Conservation (phyloP, 2,113 vertebrate genomes). For the Empidonax alnorum region DNA sequence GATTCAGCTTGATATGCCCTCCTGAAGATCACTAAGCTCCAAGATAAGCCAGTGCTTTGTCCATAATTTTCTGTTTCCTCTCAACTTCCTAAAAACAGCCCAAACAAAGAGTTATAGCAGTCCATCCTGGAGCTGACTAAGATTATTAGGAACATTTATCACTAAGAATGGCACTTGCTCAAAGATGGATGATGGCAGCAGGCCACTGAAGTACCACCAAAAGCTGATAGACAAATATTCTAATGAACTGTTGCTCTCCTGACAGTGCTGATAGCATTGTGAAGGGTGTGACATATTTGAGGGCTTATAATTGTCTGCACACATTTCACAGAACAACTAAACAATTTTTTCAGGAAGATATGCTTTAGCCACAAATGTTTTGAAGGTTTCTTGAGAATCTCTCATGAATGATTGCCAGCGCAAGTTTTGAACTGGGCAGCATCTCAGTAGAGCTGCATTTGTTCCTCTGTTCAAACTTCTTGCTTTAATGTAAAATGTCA, state of each 20-base stretch:
- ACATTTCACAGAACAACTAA: slow-evolving; percentile 40
- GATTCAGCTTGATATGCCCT: not conserved
- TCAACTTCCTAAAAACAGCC: not conserved
- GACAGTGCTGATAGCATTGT: slow-evolving; percentile 47
- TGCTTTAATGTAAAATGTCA: slow-evolving; percentile 42
- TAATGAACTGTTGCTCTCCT: slow-evolving; percentile 45
- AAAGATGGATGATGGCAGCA: slow-evolving; percentile 24
- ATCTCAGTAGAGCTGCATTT: not conserved
- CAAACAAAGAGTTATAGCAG: not conserved
- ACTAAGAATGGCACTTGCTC: not conserved
- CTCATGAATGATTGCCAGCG: slow-evolving; percentile 19
- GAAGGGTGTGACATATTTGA: slow-evolving; percentile 51
- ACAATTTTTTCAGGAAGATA: slow-evolving; percentile 14
- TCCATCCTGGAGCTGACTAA: not conserved
- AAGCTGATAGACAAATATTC: slow-evolving; percentile 62
- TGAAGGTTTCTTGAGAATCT: slow-evolving; percentile 54
- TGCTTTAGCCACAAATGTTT: slow-evolving; percentile 58
- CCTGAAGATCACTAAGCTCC: not conserved
- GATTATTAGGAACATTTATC: not conserved
- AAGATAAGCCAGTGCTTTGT: not conserved
- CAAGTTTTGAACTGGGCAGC: not conserved
- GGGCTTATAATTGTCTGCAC: slow-evolving; percentile 56
- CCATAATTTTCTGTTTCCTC: not conserved
- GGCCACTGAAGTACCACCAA: slow-evolving; percentile 32
- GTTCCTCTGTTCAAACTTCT: slow-evolving; percentile 27